Evolutionary conservation across 1,140 invertebrate genomes (phyloP).

Genomic region (Brachionus manjavacas): DNA sequence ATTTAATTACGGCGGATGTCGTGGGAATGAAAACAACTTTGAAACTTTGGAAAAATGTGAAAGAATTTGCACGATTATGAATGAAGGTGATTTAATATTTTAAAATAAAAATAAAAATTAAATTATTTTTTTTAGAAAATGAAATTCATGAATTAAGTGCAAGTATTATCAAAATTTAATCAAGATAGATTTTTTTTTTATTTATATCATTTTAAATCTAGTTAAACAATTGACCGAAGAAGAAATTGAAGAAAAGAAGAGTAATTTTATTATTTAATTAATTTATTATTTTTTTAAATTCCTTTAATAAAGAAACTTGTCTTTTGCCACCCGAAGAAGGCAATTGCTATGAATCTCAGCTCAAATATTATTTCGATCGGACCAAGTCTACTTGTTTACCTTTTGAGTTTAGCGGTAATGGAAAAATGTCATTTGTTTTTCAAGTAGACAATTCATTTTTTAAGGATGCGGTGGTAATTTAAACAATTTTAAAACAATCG

Average conservation of each 20-base stretch:
- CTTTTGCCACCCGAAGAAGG: slow-evolving; percentile 3
- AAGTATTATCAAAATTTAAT: background rate
- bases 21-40: slow-evolving; percentile 52
- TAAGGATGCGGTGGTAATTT: slow-evolving; percentile 24
- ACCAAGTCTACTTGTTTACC: slow-evolving; percentile 29
- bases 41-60: slow-evolving; percentile 16
- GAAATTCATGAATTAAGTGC: background rate
- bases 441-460: background rate
- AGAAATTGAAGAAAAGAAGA: background rate
- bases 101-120: background rate
- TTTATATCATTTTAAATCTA: background rate
- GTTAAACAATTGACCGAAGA: background rate
- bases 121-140: background rate
- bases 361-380: slow-evolving; percentile 22
- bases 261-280: background rate
- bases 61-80: background rate
- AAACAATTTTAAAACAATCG: slow-evolving; percentile 24
- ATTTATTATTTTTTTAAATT: background rate
- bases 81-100: background rate
- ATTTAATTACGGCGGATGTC: slow-evolving; percentile 56
- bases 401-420: slow-evolving; percentile 31
- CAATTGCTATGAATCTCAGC: slow-evolving; percentile 24
- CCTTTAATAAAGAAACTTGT: slow-evolving; percentile 15
- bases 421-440: background rate
- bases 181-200: no score